These are phyloP conservation scores for Netelia inedita DNA, from an alignment of 2,888 invertebrate genomes.

Conservation along the genomic window DNA sequence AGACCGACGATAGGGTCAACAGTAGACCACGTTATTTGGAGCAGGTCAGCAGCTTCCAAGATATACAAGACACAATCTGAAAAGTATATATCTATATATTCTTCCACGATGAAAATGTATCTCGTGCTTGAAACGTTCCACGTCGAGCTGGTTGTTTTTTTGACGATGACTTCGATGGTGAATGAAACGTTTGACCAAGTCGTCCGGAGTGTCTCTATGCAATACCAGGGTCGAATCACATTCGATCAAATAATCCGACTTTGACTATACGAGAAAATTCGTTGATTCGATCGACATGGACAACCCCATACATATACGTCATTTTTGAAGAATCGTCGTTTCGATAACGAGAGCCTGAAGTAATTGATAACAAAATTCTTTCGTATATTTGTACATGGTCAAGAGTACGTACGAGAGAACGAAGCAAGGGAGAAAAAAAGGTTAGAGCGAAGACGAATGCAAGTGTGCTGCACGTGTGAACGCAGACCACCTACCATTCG, in stretches of 20 bases:
- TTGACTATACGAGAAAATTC: too few relatives aligned
- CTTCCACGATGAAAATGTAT: too few relatives aligned
- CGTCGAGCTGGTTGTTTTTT: too few relatives aligned
- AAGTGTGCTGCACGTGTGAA: conserved; percentile 73
- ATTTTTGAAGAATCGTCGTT: neutral
- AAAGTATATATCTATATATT: neutral
- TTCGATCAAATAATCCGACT: too few relatives aligned
- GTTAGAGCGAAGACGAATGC: conserved; percentile 56
- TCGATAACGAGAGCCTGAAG: neutral
- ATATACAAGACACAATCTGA: conserved; percentile 25
- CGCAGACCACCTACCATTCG: conserved; percentile 66
- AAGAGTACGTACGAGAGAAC: conserved; percentile 6
- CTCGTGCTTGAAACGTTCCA: too few relatives aligned
- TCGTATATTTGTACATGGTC: neutral
- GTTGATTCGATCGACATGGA: neutral
- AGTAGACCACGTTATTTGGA: conserved; percentile 56
- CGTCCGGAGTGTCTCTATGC: too few relatives aligned
- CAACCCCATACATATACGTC: neutral
- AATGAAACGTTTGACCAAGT: too few relatives aligned
- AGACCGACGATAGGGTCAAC: conserved; percentile 45
- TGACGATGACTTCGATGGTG: too few relatives aligned
- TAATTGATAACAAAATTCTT: conserved; percentile 21
- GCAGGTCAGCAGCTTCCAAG: conserved; percentile 59
- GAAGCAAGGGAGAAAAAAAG: conserved; percentile 30
- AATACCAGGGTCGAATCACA: too few relatives aligned